phyloP scores from a whole-genome alignment of 2,888 invertebrate species.

The Apamea monoglypha region DNA sequence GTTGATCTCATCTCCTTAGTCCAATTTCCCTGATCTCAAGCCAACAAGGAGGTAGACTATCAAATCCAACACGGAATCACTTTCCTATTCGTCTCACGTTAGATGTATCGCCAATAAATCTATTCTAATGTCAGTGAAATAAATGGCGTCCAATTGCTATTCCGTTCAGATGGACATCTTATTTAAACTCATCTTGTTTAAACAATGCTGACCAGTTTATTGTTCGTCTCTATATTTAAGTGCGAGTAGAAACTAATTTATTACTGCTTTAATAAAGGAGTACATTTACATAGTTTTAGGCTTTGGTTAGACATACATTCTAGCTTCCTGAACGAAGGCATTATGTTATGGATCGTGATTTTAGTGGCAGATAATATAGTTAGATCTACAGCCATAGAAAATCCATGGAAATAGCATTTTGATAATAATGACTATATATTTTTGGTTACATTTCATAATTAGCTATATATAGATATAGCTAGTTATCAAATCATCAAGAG shows the following conservation, averaged over 20 bases:
- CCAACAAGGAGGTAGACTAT: slow-evolving; percentile 27
- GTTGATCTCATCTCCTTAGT: slow-evolving; percentile 2
- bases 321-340: background rate
- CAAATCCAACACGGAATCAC: slow-evolving; percentile 50
- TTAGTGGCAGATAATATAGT: no score
- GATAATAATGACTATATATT: no score
- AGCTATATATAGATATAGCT: no score
- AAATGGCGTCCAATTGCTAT: slow-evolving; percentile 57
- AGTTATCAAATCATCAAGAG: no score
- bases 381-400: no score
- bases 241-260: slow-evolving; percentile 32
- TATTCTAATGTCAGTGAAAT: slow-evolving; percentile 60
- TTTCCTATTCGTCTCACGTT: slow-evolving; percentile 57
- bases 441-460: no score
- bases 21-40: slow-evolving; percentile 48
- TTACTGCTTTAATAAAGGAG: slow-evolving; percentile 14
- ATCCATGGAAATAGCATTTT: no score
- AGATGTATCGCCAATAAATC: slow-evolving; percentile 44
- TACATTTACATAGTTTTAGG: slow-evolving; percentile 10
- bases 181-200: slow-evolving; percentile 51
- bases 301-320: background rate
- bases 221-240: slow-evolving; percentile 20
- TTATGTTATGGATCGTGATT: background rate
- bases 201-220: slow-evolving; percentile 43
- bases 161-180: slow-evolving; percentile 41